Evolutionary conservation across 2,113 vertebrate genomes (phyloP).

Genomic region (Petromus typicus): DNA sequence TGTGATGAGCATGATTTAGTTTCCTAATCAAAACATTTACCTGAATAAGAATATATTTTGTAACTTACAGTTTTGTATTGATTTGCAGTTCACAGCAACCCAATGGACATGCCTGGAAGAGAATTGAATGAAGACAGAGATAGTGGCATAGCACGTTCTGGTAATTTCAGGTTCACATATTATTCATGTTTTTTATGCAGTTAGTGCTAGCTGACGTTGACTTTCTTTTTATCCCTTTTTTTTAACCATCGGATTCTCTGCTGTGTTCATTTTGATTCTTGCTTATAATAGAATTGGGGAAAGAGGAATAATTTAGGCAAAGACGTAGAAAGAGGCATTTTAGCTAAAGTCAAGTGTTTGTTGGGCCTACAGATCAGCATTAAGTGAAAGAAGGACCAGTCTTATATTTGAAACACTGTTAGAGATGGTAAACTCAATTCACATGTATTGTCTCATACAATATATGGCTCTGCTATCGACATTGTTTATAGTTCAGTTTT

Average conservation of each 20-base stretch:
- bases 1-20: constrained; percentile 88
- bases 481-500: constrained; percentile 35
- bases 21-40: constrained; percentile 80
- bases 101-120: constrained; percentile 99
- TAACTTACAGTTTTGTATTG: constrained; percentile 82
- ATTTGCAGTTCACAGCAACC: constrained; percentile 96
- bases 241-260: constrained; percentile 27
- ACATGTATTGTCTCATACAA: background rate
- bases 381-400: background rate
- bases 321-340: background rate
- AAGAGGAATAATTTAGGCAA: background rate
- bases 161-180: constrained; percentile 85
- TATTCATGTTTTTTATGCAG: constrained; percentile 47
- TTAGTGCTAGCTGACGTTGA: background rate
- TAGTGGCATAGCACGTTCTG: constrained; percentile 98
- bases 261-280: constrained; percentile 47
- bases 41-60: constrained; percentile 73
- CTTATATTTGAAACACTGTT: constrained; percentile 7
- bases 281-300: background rate
- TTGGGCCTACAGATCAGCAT: background rate
- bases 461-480: background rate
- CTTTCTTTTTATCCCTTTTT: constrained; percentile 55
- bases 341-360: background rate
- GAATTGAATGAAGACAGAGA: constrained; percentile 95
- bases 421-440: background rate